Base-by-base conservation (phyloP, 2,113 vertebrate genomes). In the Pelecanus crispus region DNA sequence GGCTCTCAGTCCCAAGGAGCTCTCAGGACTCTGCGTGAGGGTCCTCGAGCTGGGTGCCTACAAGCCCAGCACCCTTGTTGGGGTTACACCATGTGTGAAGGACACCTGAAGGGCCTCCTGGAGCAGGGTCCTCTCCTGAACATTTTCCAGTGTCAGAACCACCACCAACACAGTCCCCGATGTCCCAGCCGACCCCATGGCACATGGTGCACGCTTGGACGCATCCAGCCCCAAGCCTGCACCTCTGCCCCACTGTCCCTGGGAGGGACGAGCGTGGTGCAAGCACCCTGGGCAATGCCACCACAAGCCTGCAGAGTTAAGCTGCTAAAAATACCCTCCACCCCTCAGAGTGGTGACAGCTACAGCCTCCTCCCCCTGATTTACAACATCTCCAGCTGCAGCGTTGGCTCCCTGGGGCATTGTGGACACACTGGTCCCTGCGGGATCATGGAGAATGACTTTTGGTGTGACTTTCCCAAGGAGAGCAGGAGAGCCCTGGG, bases 121-220 rank as follows among this genome's bases (percentile, higher is more conserved):
- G 40, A 80, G 52, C 17, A 3, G 6, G 5, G 8, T 20, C 28
- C 24, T 22, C 19, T 49, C 61, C 7, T 15, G 44, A 36, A 29
- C 1, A 3, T 22, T 63, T 42, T 24, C 38, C 18, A 34, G 31
- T 19, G 45, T 61, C 61, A n/a, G n/a, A n/a, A n/a, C 9, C 31
- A 52, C 67, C 42, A 4, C 4, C 68, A 32, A 1, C 6, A 2
- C 50, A 20, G 63, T 53, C 22, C 61, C 4, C 0, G 0, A 7
- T 14, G 34, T 44, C n/a, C 59, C 45, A 13, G 19, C 7, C 4
- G 3, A 18, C 31, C 63, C 36, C 36, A 7, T 2, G 25, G 14
- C 13, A 42, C 47, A 29, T 0, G 9, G 21, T 24, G n/a, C 15
- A 6, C 0, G 0, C 20, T 44, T 0, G 0, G 32, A 56, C 5